These are phyloP conservation scores for Epirrhoe tristata DNA, from an alignment of 2,888 invertebrate species.

Conservation along the genomic window DNA sequence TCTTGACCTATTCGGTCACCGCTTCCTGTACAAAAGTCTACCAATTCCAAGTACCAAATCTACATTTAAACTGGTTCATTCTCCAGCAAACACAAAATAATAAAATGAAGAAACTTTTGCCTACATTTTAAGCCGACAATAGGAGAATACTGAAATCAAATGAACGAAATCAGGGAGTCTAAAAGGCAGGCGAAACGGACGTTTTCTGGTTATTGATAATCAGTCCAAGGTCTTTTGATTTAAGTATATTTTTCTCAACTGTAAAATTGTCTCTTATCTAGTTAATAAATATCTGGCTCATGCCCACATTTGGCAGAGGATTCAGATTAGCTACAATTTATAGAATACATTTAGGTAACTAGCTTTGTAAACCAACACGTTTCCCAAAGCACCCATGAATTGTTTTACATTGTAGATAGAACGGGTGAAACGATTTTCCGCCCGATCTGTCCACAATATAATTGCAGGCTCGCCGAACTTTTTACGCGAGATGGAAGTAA, in stretches of 20 bases:
- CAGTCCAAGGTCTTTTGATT: too few relatives aligned
- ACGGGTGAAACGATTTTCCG: constrained; percentile 17
- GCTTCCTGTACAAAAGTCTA: neutral
- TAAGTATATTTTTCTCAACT: too few relatives aligned
- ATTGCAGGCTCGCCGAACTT: constrained; percentile 36
- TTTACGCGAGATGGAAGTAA: constrained; percentile 63
- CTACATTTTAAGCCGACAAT: neutral
- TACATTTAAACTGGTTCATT: neutral
- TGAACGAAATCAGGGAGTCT: neutral
- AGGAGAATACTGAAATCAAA: neutral
- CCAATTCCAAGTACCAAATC: neutral
- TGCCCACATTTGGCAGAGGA: neutral
- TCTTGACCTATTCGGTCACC: neutral
- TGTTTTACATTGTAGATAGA: constrained; percentile 30
- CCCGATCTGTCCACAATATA: constrained; percentile 8
- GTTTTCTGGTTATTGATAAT: neutral
- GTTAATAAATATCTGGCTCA: too few relatives aligned
- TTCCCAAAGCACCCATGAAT: constrained; percentile 29
- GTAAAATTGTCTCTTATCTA: too few relatives aligned
- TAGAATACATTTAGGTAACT: neutral
- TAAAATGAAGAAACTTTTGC: neutral
- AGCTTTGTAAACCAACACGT: constrained; percentile 1
- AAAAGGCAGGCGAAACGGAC: neutral
- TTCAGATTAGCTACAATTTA: neutral
- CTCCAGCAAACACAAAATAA: neutral